These are phyloP conservation scores for Sebastes iracundus DNA, from an alignment of 2,797 vertebrate species.

Conservation along the genomic window DNA sequence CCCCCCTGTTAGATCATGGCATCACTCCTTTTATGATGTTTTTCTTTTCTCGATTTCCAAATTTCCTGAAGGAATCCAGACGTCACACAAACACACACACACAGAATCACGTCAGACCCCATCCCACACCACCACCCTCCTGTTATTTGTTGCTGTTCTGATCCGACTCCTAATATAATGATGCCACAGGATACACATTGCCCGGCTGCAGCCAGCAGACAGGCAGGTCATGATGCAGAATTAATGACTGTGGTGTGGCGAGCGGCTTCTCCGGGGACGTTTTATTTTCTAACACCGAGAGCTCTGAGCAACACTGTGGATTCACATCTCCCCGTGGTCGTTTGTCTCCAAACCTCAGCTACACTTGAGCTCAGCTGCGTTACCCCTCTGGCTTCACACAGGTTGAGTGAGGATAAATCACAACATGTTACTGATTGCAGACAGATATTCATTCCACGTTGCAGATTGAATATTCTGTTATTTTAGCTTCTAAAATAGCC, in stretches of 20 bases:
- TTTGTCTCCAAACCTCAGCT: constrained; percentile 40
- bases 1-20: background rate
- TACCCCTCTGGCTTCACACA: background rate
- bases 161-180: constrained; percentile 45
- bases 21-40: background rate
- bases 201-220: constrained; percentile 28
- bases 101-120: background rate
- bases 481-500: background rate
- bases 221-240: constrained; percentile 49
- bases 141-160: constrained; percentile 19
- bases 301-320: constrained; percentile 18
- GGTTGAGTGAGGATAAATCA: background rate
- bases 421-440: background rate
- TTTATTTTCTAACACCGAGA: constrained; percentile 48
- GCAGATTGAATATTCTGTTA: background rate
- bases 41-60: background rate
- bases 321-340: constrained; percentile 34
- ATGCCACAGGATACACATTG: constrained; percentile 48
- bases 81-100: background rate
- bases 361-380: background rate
- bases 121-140: background rate
- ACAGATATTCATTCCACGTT: background rate
- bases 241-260: constrained; percentile 44
- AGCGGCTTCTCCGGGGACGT: constrained; percentile 33
- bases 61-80: background rate